A percentile compares a stretch with the other conserved stretches of the same genome.
Evolutionary conservation across 2,113 vertebrate species (phyloP).

Genomic region (Phyllopteryx taeniolatus): DNA sequence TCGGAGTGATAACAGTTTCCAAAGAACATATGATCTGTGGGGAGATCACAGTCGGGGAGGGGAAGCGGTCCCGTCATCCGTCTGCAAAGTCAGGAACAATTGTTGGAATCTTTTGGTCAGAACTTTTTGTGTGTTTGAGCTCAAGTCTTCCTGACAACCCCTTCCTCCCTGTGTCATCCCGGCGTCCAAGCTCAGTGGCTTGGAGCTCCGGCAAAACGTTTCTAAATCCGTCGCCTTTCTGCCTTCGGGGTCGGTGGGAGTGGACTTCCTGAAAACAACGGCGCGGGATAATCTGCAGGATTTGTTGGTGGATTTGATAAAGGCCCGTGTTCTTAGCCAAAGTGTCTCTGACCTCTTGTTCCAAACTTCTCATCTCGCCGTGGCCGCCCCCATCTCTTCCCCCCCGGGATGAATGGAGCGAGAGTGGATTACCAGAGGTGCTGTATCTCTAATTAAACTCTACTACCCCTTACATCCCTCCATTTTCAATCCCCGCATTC

Average conservation of each 20-base stretch:
- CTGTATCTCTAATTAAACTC: conserved; percentile 70
- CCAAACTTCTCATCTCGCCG: conserved; percentile 60
- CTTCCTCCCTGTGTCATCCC: conserved; percentile 56
- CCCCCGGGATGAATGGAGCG: conserved; percentile 47
- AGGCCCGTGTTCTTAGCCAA: conserved; percentile 58
- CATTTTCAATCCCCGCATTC: conserved; percentile 41
- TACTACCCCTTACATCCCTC: conserved; percentile 35
- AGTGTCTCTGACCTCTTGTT: conserved; percentile 69
- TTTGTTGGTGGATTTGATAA: conserved; percentile 69
- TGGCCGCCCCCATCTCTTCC: conserved; percentile 21
- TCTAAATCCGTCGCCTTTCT: conserved; percentile 54
- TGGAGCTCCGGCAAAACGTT: conserved; percentile 51
- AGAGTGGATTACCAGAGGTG: conserved; percentile 68
- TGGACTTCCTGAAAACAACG: conserved; percentile 71
- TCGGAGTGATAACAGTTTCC: conserved; percentile 63
- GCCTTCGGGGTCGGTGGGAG: conserved; percentile 59
- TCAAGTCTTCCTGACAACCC: conserved; percentile 59
- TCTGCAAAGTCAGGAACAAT: conserved; percentile 66
- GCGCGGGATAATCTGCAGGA: conserved; percentile 66
- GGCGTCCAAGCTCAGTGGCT: conserved; percentile 53
- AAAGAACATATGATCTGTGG: conserved; percentile 74
- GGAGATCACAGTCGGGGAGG: conserved; percentile 67
- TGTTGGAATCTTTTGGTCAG: conserved; percentile 70
- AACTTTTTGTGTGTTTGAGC: conserved; percentile 44
- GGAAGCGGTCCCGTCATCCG: conserved; percentile 53